Percentiles rank a stretch among this genome's conserved stretches.
phyloP scores from a whole-genome alignment of 2,113 vertebrate genomes.

The Pycnonotus jocosus region DNA sequence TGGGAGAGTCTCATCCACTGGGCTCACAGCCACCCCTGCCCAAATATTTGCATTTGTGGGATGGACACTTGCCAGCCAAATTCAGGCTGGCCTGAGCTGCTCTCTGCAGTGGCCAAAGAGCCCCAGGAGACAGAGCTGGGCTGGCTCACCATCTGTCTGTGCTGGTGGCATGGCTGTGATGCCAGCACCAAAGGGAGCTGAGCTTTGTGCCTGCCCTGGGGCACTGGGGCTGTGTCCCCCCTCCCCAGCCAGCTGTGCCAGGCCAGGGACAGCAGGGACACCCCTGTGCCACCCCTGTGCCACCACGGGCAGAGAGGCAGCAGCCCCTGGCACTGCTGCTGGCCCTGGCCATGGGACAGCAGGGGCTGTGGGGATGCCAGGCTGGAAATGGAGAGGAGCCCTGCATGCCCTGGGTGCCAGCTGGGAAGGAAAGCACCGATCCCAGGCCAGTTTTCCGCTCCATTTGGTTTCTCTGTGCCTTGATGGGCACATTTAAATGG shows the following conservation, averaged over 20 bases:
- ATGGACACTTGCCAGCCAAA: neutral
- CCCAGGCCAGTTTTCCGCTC: constrained; percentile 12
- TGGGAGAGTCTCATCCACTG: neutral
- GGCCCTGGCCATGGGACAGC: neutral
- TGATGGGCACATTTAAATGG: neutral
- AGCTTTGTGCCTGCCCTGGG: accelerated
- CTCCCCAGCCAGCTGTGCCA: neutral
- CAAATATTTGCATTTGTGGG: neutral
- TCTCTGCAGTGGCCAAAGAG: neutral
- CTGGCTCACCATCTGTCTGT: neutral
- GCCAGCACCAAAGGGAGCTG: neutral
- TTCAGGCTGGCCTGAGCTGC: neutral
- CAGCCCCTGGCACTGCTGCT: neutral
- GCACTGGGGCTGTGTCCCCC: accelerated
- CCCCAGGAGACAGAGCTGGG: neutral
- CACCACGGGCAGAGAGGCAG: neutral
- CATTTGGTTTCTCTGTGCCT: constrained; percentile 30
- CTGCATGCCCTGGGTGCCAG: neutral
- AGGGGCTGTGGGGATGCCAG: neutral
- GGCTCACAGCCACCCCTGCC: neutral
- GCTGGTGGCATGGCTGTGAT: neutral
- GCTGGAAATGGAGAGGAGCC: neutral
- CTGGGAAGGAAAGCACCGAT: neutral
- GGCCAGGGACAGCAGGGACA: neutral
- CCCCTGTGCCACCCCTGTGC: accelerated